Evolutionary conservation across 1,140 invertebrate genomes (phyloP).

Genomic region (Papilio dardanus): DNA sequence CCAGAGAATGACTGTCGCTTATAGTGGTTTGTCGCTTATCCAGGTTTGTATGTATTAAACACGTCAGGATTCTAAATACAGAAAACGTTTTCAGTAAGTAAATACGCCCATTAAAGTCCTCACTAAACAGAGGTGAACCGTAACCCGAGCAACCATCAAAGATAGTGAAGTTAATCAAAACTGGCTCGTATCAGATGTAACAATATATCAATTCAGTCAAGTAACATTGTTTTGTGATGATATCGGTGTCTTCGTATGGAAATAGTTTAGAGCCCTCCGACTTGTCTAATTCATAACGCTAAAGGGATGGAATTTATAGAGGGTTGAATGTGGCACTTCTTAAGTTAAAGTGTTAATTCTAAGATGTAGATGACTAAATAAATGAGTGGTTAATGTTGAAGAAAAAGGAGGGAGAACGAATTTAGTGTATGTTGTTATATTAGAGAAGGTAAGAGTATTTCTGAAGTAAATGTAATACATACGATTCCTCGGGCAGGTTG

Average conservation of each 20-base stretch:
- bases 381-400: too few relatives aligned
- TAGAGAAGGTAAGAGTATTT: too few relatives aligned
- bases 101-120: too few relatives aligned
- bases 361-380: neutral
- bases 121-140: neutral
- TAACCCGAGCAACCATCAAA: neutral
- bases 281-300: conserved; percentile 50
- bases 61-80: too few relatives aligned
- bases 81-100: too few relatives aligned
- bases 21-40: too few relatives aligned
- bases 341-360: conserved; percentile 2
- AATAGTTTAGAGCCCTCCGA: conserved; percentile 40
- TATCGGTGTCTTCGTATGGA: conserved; percentile 22
- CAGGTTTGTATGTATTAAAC: too few relatives aligned
- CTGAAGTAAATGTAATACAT: too few relatives aligned
- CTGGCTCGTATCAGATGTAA: neutral
- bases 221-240: conserved; percentile 2
- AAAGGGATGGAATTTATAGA: conserved; percentile 40
- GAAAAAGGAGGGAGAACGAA: too few relatives aligned
- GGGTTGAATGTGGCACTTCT: conserved; percentile 35
- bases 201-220: conserved; percentile 11
- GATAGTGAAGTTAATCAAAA: conserved; percentile 10
- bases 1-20: too few relatives aligned
- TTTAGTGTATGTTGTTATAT: too few relatives aligned
- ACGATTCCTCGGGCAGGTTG: too few relatives aligned